These are phyloP conservation scores for Emydocephalus ijimae DNA, from an alignment of 2,113 vertebrate species.

Conservation along the genomic window DNA sequence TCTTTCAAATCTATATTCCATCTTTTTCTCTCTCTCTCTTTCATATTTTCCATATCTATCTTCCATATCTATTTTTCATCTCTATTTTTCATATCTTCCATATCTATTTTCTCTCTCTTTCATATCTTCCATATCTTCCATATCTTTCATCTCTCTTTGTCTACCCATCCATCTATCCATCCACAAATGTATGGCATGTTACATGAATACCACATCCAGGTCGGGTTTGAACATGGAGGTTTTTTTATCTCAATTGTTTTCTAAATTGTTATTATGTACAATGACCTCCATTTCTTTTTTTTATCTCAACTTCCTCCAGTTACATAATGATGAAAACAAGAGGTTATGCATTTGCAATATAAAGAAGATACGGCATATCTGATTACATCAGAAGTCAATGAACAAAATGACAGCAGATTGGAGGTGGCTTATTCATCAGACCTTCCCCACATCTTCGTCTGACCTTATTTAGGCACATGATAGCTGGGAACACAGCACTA, in stretches of 20 bases:
- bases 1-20: not conserved
- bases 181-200: not conserved
- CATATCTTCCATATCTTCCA: too few relatives aligned
- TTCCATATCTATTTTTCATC: too few relatives aligned
- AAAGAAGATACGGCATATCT: not conserved
- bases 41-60: too few relatives aligned
- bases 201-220: not conserved
- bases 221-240: not conserved
- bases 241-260: not conserved
- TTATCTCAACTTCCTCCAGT: not conserved
- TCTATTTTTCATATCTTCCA: too few relatives aligned
- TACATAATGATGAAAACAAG: not conserved
- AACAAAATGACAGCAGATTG: not conserved
- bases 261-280: not conserved
- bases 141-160: too few relatives aligned
- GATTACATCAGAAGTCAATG: not conserved
- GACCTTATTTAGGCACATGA: not conserved
- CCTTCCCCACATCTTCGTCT: not conserved
- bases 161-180: not conserved
- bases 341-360: not conserved
- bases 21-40: not conserved
- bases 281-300: not conserved
- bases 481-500: not conserved
- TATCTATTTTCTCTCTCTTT: too few relatives aligned
- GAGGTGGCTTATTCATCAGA: not conserved